Base-by-base conservation (phyloP, 1,140 invertebrate genomes). In the Maconellicoccus hirsutus region DNA sequence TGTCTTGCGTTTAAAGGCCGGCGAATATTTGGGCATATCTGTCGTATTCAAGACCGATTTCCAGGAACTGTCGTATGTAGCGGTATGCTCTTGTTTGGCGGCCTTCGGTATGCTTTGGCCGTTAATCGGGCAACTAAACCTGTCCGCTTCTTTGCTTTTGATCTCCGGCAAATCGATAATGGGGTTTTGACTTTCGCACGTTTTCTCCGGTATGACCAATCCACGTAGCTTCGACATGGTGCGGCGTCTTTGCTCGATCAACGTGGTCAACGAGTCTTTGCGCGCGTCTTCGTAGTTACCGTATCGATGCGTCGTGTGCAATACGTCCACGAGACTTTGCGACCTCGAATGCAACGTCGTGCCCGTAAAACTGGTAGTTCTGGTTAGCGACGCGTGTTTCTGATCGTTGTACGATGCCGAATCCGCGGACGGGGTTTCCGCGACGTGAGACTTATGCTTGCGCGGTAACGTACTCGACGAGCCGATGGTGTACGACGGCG, bases 161-260 rank as follows among this genome's bases (percentile, higher is more conserved):
- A 94, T 93, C 81, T 91, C 90, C 0, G 92, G 92, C 63, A 90
- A 78, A 76, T 89, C 87, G 6, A 86, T 78, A 21, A 87, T 83
- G 1, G 82, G 76, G 71, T 84, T 80, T 71, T 83, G 80, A 10
- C 81, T 75, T 70, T 77, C 81, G 12, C 84, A 78, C 1, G 83
- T 82, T 77, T 86, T 81, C 78, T 94, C 91, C 6, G 92, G 91
- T 76, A 94, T 94, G 8, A 93, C 88, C 73, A 94, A 79, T 2
- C 91, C 91, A 76, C 90, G 82, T 25, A 94, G 78, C 79, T 94
- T 94, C 1, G 89, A 91, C 76, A 92, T 86, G 23, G 87, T 89
- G 75, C 87, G 87, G 74, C 87, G 84, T 61, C 91, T 82, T 78
- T 92, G 89, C 78, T 93, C 92, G 73, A 91, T 85, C 71, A 91